Percentiles rank a stretch among this genome's conserved stretches.
Conservation (phyloP, 1,140 invertebrate genomes). For the Linepithema humile region DNA sequence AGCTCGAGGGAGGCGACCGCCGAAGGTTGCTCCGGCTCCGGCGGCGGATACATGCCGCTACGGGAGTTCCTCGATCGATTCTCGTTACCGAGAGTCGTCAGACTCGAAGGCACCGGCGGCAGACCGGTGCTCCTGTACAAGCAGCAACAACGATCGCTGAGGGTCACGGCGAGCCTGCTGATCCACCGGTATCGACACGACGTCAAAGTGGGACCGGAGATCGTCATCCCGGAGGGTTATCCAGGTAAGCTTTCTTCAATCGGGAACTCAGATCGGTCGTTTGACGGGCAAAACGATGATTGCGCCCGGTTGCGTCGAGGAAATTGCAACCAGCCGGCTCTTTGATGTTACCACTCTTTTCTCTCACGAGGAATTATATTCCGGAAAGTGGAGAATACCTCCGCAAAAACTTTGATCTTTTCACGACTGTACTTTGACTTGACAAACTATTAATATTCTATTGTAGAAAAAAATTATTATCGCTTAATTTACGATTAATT, state of each 20-base stretch:
- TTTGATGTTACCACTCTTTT: not conserved
- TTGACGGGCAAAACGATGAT: constrained; percentile 33
- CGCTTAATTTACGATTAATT: not conserved
- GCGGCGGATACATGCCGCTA: constrained; percentile 79
- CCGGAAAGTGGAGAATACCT: not conserved
- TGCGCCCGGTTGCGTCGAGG: not conserved
- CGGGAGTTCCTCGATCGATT: constrained; percentile 82
- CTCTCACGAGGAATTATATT: not conserved
- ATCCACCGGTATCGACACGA: constrained; percentile 83
- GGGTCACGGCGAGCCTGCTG: constrained; percentile 81
- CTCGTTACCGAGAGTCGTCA: constrained; percentile 82
- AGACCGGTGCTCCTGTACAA: constrained; percentile 82
- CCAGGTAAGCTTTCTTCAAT: constrained; percentile 76
- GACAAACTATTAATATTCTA: not conserved
- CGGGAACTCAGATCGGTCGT: not conserved
- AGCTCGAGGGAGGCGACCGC: constrained; percentile 82
- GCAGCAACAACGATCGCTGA: constrained; percentile 82
- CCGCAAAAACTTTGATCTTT: not conserved
- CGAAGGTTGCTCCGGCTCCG: constrained; percentile 79
- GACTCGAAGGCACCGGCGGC: constrained; percentile 80
- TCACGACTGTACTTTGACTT: not conserved
- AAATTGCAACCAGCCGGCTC: not conserved
- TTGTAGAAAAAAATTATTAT: not conserved
- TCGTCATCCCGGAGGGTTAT: constrained; percentile 83
- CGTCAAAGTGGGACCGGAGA: constrained; percentile 83